These are phyloP conservation scores for Vireo altiloquus DNA, from an alignment of 2,113 vertebrate species.

Conservation along the genomic window DNA sequence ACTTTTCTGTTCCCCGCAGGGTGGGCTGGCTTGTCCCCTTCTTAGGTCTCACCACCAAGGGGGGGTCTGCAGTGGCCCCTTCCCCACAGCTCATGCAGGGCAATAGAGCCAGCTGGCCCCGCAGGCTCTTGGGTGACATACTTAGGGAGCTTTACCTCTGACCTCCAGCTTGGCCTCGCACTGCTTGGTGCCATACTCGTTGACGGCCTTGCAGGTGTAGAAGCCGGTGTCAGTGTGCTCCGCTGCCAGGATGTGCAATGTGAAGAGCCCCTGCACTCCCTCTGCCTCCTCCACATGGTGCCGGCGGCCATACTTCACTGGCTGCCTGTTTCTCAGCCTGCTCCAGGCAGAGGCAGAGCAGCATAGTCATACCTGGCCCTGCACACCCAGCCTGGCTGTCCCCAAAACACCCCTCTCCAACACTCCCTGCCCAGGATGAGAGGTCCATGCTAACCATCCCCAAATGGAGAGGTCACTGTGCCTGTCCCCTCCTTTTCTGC, in stretches of 20 bases:
- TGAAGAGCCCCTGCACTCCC: slow-evolving; percentile 74
- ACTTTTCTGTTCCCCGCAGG: neutral
- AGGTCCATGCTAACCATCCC: neutral
- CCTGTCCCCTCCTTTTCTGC: neutral
- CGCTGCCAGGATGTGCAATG: slow-evolving; percentile 83
- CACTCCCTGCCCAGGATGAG: neutral
- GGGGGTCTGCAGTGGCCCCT: neutral
- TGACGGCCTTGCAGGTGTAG: slow-evolving; percentile 96
- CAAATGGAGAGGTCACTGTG: neutral
- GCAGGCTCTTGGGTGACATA: fast-evolving
- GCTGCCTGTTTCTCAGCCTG: slow-evolving; percentile 94
- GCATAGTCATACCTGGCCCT: neutral
- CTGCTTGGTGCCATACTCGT: slow-evolving; percentile 94
- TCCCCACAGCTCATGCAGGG: neutral
- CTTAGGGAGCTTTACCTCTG: slow-evolving; percentile 79
- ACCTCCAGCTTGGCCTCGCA: slow-evolving; percentile 91
- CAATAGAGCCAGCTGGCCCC: neutral
- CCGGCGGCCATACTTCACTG: slow-evolving; percentile 84
- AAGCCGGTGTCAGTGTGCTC: slow-evolving; percentile 84
- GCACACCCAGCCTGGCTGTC: neutral
- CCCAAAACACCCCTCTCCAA: neutral
- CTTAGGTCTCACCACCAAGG: neutral
- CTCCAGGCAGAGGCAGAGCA: neutral
- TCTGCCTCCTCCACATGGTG: slow-evolving; percentile 80
- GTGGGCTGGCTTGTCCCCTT: neutral